Conservation (phyloP, 2,797 vertebrate genomes). For the Tolypeutes matacus region DNA sequence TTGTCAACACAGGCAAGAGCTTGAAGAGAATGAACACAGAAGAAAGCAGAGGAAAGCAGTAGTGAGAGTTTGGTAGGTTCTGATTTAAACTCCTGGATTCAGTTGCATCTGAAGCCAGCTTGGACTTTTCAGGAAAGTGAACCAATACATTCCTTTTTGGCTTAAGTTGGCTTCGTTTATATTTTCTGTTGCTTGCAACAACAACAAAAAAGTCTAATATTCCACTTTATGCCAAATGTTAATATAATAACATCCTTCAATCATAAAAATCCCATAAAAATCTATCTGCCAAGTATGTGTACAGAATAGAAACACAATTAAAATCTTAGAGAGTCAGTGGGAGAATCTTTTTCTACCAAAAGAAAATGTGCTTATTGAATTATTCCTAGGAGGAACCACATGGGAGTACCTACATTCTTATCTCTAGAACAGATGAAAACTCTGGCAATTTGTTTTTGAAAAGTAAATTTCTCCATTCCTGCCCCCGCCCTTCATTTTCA, state of each 20-base stretch:
- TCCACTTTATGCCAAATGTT: neutral
- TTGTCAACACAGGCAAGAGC: neutral
- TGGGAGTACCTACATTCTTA: neutral
- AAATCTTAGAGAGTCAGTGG: neutral
- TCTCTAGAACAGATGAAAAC: neutral
- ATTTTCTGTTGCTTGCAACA: constrained; percentile 7
- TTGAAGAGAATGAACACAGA: neutral
- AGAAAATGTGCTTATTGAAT: constrained; percentile 26
- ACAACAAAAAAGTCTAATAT: neutral
- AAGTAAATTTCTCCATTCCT: neutral
- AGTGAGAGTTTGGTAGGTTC: neutral
- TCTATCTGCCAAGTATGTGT: neutral
- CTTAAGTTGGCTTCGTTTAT: neutral
- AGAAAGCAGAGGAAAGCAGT: neutral
- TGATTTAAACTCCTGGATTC: neutral
- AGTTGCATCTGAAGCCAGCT: neutral
- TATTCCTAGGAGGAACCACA: neutral
- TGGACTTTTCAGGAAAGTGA: neutral
- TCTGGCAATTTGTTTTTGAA: neutral
- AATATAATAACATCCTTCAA: neutral
- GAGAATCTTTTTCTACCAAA: neutral
- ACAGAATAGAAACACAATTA: neutral
- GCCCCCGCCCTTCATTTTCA: neutral
- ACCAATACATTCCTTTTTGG: neutral
- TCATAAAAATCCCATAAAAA: constrained; percentile 19